Percentiles rank a stretch among this genome's conserved stretches.
phyloP scores from a whole-genome alignment of 2,888 invertebrate species.

The Dyspetes luteomarginatus region DNA sequence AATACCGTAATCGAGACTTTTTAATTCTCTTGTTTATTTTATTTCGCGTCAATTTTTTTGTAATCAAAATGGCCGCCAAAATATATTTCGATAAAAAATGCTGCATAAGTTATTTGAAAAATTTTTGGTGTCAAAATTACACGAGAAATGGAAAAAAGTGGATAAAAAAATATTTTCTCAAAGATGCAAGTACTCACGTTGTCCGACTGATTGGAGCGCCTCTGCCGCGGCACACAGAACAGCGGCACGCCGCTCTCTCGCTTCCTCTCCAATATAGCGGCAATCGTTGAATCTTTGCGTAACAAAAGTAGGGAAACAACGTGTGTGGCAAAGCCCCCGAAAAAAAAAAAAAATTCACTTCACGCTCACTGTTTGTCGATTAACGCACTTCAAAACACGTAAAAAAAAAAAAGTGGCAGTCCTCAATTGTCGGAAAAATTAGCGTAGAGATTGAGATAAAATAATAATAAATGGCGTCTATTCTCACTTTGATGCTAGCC shows the following conservation, averaged over 20 bases:
- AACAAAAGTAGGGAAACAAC: background rate
- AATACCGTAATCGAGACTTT: too few species aligned
- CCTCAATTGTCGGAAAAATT: too few species aligned
- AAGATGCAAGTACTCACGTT: conserved; percentile 82
- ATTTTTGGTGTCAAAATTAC: background rate
- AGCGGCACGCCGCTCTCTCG: conserved; percentile 85
- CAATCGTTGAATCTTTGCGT: conserved; percentile 69
- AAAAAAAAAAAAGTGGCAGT: too few species aligned
- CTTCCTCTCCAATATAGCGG: conserved; percentile 83
- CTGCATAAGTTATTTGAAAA: background rate
- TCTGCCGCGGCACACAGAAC: conserved; percentile 86
- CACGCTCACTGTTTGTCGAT: conserved; percentile 15
- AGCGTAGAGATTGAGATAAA: too few species aligned
- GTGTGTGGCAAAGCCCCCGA: background rate
- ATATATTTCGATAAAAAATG: background rate
- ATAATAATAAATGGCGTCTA: too few species aligned
- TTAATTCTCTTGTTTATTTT: too few species aligned
- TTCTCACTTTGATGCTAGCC: too few species aligned
- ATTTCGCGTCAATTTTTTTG: background rate
- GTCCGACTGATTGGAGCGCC: conserved; percentile 86
- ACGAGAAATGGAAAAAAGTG: background rate
- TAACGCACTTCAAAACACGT: too few species aligned
- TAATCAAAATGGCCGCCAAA: background rate
- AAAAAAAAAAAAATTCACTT: conserved; percentile 36
- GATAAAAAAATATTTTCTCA: conserved; percentile 10